Conservation (phyloP, 2,797 vertebrate species). For the Potorous gilbertii region DNA sequence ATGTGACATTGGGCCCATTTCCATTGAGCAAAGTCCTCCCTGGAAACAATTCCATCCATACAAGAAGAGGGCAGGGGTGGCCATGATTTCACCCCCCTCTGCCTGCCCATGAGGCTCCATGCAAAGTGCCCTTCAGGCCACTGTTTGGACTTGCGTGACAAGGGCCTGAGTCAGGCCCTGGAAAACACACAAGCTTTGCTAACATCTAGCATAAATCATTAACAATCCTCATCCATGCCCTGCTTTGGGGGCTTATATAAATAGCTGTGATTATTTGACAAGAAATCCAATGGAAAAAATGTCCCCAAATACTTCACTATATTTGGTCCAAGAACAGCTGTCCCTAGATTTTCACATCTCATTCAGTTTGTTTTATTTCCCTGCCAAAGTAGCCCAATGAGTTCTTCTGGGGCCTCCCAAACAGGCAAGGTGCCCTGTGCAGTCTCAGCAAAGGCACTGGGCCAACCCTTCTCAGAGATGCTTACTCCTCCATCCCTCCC, state of each 20-base stretch:
- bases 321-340: slow-evolving; percentile 74
- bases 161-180: slow-evolving; percentile 70
- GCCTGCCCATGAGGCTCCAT: slow-evolving; percentile 3
- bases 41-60: background rate
- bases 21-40: background rate
- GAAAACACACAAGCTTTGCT: slow-evolving; percentile 74
- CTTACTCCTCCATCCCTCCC: background rate
- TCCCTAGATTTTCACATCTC: slow-evolving; percentile 40
- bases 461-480: background rate
- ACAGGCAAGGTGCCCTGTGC: background rate
- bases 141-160: slow-evolving; percentile 54
- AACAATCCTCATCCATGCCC: slow-evolving; percentile 68
- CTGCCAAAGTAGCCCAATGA: slow-evolving; percentile 52
- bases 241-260: slow-evolving; percentile 82
- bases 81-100: background rate
- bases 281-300: slow-evolving; percentile 75
- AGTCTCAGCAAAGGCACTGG: background rate
- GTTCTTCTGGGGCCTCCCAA: slow-evolving; percentile 15
- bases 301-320: slow-evolving; percentile 71
- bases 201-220: slow-evolving; percentile 81
- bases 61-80: background rate
- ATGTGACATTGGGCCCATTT: background rate
- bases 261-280: slow-evolving; percentile 81
- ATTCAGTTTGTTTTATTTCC: slow-evolving; percentile 56
- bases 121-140: slow-evolving; percentile 62